Evolutionary conservation across 2,797 vertebrate genomes (phyloP).

Genomic region (Sebastes variabilis): DNA sequence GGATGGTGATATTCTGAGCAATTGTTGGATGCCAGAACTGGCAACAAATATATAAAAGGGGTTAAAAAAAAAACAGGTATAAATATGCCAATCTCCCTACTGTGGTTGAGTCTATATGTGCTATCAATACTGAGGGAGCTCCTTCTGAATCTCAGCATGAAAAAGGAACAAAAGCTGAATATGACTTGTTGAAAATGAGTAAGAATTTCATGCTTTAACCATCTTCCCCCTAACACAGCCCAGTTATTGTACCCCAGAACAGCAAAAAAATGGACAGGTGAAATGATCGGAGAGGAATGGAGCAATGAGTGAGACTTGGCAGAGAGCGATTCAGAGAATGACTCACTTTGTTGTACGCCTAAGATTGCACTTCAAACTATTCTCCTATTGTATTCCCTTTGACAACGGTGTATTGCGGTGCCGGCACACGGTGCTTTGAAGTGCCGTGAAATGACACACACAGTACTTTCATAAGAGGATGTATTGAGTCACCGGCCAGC

Average conservation of each 20-base stretch:
- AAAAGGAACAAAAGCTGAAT: background rate
- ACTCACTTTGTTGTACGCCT: slow-evolving; percentile 21
- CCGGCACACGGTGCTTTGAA: slow-evolving; percentile 33
- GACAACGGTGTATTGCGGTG: slow-evolving; percentile 1
- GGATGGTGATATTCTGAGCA: background rate
- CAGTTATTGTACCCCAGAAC: background rate
- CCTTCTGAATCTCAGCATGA: background rate
- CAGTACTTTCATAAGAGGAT: slow-evolving; percentile 21
- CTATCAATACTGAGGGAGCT: background rate
- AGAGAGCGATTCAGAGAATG: slow-evolving; percentile 27
- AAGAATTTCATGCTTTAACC: background rate
- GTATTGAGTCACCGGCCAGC: slow-evolving; percentile 17
- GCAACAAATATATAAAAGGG: background rate
- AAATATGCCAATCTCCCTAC: background rate
- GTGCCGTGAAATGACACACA: slow-evolving; percentile 33
- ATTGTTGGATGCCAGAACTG: background rate
- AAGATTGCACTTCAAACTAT: slow-evolving; percentile 5
- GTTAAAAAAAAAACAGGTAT: background rate
- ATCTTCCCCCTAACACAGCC: background rate
- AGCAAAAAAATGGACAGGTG: background rate
- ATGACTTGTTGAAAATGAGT: background rate
- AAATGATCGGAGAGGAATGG: slow-evolving; percentile 15
- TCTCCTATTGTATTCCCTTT: slow-evolving; percentile 29
- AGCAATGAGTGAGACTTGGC: slow-evolving; percentile 6
- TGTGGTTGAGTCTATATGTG: background rate